A percentile compares a stretch with the other conserved stretches of the same genome.
Conservation (phyloP, 2,888 invertebrate species). For the Chrysomela aeneicollis region DNA sequence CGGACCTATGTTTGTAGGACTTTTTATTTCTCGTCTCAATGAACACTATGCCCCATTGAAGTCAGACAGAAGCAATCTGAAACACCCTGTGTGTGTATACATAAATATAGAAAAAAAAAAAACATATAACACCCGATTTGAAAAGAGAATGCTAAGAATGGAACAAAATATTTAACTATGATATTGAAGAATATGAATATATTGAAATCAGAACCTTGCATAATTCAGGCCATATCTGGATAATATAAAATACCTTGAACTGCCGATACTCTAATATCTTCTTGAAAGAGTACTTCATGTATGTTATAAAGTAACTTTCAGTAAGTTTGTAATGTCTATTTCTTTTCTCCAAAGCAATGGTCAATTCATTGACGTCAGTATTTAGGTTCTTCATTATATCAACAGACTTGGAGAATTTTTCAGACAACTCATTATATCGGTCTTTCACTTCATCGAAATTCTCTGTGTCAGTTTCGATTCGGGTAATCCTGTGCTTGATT, state of each 20-base stretch:
- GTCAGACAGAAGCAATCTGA: too few species aligned
- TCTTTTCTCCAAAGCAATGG: constrained; percentile 52
- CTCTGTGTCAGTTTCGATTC: constrained; percentile 59
- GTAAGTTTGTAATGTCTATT: constrained; percentile 56
- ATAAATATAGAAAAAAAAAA: too few species aligned
- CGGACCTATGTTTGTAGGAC: too few species aligned
- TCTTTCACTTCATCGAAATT: constrained; percentile 48
- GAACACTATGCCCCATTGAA: too few species aligned
- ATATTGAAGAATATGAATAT: too few species aligned
- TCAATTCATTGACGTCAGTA: constrained; percentile 47
- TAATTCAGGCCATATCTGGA: too few species aligned
- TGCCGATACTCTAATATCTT: constrained; percentile 66
- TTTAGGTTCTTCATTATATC: constrained; percentile 50
- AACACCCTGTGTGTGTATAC: too few species aligned
- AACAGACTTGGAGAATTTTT: constrained; percentile 53
- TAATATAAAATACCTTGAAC: constrained; percentile 62
- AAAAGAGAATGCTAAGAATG: too few species aligned
- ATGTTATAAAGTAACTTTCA: constrained; percentile 57
- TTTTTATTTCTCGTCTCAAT: too few species aligned
- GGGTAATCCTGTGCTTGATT: constrained; percentile 59
- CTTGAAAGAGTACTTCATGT: constrained; percentile 63
- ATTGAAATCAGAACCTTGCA: too few species aligned
- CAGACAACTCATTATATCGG: constrained; percentile 52
- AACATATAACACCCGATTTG: too few species aligned
- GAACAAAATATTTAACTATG: too few species aligned